These are phyloP conservation scores for Poecile montanus DNA, from an alignment of 2,797 vertebrate species.

Conservation along the genomic window DNA sequence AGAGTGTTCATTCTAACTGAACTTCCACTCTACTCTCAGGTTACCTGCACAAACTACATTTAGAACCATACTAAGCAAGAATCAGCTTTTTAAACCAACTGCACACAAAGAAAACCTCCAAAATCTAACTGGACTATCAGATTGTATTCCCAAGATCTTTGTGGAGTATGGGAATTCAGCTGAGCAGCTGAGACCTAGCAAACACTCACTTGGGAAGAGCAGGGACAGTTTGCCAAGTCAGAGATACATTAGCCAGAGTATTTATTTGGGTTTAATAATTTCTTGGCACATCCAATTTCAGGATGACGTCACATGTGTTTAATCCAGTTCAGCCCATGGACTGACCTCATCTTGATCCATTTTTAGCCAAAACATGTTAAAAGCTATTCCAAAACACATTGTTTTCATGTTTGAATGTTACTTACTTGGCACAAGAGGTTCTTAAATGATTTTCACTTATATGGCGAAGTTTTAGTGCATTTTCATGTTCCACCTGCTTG, in stretches of 20 bases:
- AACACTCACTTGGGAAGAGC: background rate
- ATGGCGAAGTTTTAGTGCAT: conserved; percentile 78
- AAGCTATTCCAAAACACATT: background rate
- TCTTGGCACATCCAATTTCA: background rate
- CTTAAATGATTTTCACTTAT: conserved; percentile 72
- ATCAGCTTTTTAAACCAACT: background rate
- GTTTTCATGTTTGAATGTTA: background rate
- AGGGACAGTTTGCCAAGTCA: background rate
- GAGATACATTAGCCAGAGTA: background rate
- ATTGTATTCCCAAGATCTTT: background rate
- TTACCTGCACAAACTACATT: background rate
- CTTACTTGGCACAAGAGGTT: conserved; percentile 83
- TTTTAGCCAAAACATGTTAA: background rate
- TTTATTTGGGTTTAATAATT: background rate
- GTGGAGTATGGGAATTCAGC: background rate
- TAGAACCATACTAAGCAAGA: background rate
- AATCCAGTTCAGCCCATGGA: background rate
- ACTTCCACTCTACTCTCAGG: background rate
- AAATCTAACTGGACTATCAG: background rate
- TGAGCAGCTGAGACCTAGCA: background rate
- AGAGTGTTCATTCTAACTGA: background rate
- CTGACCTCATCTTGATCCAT: background rate
- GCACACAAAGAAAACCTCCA: background rate
- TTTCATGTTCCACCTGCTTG: conserved; percentile 94
- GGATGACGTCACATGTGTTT: background rate